Conservation (phyloP, 1,140 invertebrate species). For the Leptopilina clavipes region DNA sequence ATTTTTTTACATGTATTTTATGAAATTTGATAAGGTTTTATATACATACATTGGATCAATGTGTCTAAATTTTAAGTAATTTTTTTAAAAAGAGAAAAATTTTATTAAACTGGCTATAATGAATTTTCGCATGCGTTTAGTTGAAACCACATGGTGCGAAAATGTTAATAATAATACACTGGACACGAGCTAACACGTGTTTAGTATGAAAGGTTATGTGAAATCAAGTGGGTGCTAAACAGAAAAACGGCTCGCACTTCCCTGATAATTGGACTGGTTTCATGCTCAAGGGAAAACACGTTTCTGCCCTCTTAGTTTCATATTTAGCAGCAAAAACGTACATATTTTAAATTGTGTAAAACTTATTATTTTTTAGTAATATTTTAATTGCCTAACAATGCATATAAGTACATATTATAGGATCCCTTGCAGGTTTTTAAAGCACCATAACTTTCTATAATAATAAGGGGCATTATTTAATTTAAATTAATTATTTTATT, state of each 20-base stretch:
- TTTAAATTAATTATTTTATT: too few relatives aligned
- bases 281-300: slow-evolving; percentile 24
- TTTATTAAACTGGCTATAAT: too few relatives aligned
- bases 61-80: too few relatives aligned
- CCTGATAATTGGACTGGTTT: slow-evolving; percentile 63
- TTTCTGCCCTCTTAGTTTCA: neutral
- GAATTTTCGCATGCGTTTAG: neutral
- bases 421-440: too few relatives aligned
- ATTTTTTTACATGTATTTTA: too few relatives aligned
- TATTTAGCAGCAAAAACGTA: slow-evolving; percentile 4
- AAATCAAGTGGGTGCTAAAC: slow-evolving; percentile 71
- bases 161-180: slow-evolving; percentile 54
- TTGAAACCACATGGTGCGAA: slow-evolving; percentile 39
- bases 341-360: neutral
- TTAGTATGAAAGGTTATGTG: slow-evolving; percentile 54
- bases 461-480: too few relatives aligned
- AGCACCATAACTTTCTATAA: too few relatives aligned
- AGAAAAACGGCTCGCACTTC: slow-evolving; percentile 67
- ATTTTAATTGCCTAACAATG: too few relatives aligned
- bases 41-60: neutral
- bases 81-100: too few relatives aligned
- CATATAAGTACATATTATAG: too few relatives aligned
- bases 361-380: neutral
- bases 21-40: too few relatives aligned
- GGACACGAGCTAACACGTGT: slow-evolving; percentile 57